These are phyloP conservation scores for Hyalella azteca DNA, from an alignment of 2,888 invertebrate species.

Conservation along the genomic window DNA sequence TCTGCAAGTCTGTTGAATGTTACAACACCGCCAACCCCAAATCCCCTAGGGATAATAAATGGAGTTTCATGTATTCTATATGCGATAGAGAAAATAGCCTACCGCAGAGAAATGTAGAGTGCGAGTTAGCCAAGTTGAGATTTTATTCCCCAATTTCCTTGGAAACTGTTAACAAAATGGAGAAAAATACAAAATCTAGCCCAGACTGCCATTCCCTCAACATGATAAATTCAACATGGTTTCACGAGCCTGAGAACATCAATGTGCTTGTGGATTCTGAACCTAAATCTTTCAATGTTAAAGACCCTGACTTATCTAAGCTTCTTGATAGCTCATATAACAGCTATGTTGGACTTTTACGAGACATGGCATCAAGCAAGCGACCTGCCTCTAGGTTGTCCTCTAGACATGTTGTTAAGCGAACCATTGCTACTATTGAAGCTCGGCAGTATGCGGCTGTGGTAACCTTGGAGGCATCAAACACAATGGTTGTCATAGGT, in stretches of 20 bases:
- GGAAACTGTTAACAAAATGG: neutral
- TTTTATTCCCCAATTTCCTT: neutral
- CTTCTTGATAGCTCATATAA: neutral
- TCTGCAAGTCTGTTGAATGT: slow-evolving; percentile 61
- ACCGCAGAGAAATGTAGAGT: neutral
- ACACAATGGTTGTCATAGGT: slow-evolving; percentile 3
- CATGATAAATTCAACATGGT: too few relatives aligned
- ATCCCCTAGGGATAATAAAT: neutral
- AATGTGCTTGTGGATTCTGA: neutral
- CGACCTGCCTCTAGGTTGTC: neutral
- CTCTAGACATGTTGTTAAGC: neutral
- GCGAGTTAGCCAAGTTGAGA: neutral
- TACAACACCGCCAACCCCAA: slow-evolving; percentile 59
- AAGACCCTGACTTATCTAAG: neutral
- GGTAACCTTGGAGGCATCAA: neutral
- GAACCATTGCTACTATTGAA: neutral
- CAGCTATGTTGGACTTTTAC: neutral
- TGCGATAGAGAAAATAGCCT: neutral
- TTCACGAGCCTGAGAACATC: too few relatives aligned
- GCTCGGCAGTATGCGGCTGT: slow-evolving; percentile 7
- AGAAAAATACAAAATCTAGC: too few relatives aligned
- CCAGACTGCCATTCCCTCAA: too few relatives aligned
- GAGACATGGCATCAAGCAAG: neutral
- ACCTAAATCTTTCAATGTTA: neutral
- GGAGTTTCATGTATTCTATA: neutral